Evolutionary conservation across 2,797 vertebrate species (phyloP).

Genomic region (Pempheris klunzingeri): DNA sequence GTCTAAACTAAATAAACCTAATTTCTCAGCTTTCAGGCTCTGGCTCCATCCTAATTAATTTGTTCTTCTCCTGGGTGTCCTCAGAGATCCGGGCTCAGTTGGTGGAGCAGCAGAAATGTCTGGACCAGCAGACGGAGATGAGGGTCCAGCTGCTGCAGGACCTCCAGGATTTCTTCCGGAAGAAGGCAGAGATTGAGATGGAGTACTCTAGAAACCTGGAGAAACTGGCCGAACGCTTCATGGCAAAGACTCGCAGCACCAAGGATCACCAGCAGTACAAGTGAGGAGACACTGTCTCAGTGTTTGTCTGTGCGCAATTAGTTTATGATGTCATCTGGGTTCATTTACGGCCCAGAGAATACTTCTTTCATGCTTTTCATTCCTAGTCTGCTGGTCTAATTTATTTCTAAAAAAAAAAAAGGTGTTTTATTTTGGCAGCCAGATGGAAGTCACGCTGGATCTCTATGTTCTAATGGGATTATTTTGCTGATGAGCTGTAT

Average conservation of each 20-base stretch:
- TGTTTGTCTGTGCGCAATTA: neutral
- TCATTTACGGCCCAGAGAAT: neutral
- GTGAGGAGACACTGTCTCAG: slow-evolving; percentile 79
- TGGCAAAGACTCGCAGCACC: slow-evolving; percentile 99
- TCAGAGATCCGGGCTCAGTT: slow-evolving; percentile 97
- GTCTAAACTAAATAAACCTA: neutral
- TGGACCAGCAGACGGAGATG: slow-evolving; percentile 99
- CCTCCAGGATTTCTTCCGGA: slow-evolving; percentile 99
- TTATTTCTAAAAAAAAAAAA: slow-evolving; percentile 1
- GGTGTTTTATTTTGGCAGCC: slow-evolving; percentile 19
- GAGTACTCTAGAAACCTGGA: slow-evolving; percentile 98
- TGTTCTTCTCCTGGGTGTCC: slow-evolving; percentile 54
- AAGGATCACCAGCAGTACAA: slow-evolving; percentile 99
- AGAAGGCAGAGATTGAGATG: slow-evolving; percentile 98
- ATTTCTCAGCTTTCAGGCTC: neutral
- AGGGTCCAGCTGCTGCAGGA: slow-evolving; percentile 97
- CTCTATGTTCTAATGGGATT: slow-evolving; percentile 25
- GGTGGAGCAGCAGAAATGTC: slow-evolving; percentile 97
- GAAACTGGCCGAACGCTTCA: slow-evolving; percentile 97
- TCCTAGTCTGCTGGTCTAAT: neutral
- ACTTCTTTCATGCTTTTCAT: neutral
- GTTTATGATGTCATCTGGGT: neutral
- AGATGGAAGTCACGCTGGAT: slow-evolving; percentile 34
- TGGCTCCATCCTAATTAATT: slow-evolving; percentile 41
- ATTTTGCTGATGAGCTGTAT: slow-evolving; percentile 24